Evolutionary conservation across 2,888 invertebrate genomes (phyloP).

Genomic region (Napeogenes sylphis): DNA sequence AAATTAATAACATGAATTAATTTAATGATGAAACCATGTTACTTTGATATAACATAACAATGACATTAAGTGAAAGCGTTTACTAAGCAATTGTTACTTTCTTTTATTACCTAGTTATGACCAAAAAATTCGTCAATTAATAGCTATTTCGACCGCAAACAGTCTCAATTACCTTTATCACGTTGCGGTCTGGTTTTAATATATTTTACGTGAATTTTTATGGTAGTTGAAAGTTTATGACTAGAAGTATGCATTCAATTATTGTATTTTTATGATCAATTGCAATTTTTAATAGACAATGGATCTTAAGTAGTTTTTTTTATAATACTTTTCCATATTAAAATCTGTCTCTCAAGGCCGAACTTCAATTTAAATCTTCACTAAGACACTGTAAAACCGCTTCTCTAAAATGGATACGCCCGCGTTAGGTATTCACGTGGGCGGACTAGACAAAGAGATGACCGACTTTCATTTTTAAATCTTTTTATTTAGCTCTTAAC

Average conservation of each 20-base stretch:
- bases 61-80: conserved; percentile 15
- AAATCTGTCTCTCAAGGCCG: neutral
- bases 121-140: conserved; percentile 23
- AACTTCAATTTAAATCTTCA: conserved; percentile 11
- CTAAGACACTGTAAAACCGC: conserved; percentile 7
- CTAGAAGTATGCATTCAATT: neutral
- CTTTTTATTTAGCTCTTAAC: conserved; percentile 6
- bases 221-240: neutral
- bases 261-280: too few relatives aligned
- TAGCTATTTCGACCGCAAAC: conserved; percentile 16
- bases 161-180: conserved; percentile 19
- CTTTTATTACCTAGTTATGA: conserved; percentile 22
- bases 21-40: neutral
- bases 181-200: conserved; percentile 2
- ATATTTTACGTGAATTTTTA: neutral
- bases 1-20: neutral
- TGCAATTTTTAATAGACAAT: too few relatives aligned
- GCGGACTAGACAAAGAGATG: conserved; percentile 28
- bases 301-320: too few relatives aligned
- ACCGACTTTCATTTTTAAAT: conserved; percentile 24
- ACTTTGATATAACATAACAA: neutral
- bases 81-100: conserved; percentile 22
- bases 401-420: conserved; percentile 22
- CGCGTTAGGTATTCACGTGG: conserved; percentile 26
- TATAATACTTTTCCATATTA: too few relatives aligned